Base-by-base conservation (phyloP, 2,797 vertebrate species). In the Onychomys arenicola region DNA sequence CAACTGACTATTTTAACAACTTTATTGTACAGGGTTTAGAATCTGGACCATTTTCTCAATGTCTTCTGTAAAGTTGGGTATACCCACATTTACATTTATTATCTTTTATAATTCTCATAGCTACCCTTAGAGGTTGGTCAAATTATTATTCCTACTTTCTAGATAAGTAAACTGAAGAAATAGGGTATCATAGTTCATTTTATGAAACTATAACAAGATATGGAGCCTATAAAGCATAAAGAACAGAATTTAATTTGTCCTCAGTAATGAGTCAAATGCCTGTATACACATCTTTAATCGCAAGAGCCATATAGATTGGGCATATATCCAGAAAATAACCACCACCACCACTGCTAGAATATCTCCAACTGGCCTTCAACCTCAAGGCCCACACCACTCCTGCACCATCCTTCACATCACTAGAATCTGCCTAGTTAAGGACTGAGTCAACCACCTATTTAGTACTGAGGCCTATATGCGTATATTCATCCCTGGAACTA, bases 21-120 rank as follows among this genome's bases (percentile, higher is more conserved):
- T 81, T 89, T 59, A 52, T 37, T 46, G 40, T 25, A 19, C 80
- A 73, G 34, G 8, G 13, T 82, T 82, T 34, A 34, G 65, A 73
- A 81, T 40, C 17, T 10, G 17, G 8, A 19, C 25, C 63, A 40
- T 73, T 93, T 86, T 19, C 23, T 55, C 46, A 86, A 65, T 34
- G 25, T 92, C 34, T 32, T 27, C 6, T 34, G 81, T 49, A 71
- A 16, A 40, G 12, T 21, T 59, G 10, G 40, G n/a, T 21, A 37
- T 46, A 59, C n/a, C 25, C 11, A 57, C 67, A 82, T 71, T 71
- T 71, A 71, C 46, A 93, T 90, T 78, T 40, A 61, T 57, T 67
- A 61, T 61, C 16, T 94, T 90, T 91, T 73, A 29, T 11, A 55
- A 89, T 82, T 95, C 43, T 93, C 81, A 91, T 37, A 94, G 46